A percentile compares a stretch with the other conserved stretches of the same genome.
Evolutionary conservation across 2,113 vertebrate species (phyloP).

Genomic region (Cyprinodon variegatus): DNA sequence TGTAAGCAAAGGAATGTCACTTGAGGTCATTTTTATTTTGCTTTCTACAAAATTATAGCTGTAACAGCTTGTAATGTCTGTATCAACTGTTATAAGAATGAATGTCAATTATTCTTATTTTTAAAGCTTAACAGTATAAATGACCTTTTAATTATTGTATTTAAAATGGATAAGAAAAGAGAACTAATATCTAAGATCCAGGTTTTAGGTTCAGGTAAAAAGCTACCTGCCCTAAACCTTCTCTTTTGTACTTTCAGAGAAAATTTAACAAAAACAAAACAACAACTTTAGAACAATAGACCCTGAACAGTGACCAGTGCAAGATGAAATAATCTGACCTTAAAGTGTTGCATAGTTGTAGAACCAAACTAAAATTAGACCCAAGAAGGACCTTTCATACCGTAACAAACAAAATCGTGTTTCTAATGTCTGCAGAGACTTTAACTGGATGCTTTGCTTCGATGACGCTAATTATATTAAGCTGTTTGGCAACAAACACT

Average conservation of each 20-base stretch:
- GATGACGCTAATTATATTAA: neutral
- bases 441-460: neutral
- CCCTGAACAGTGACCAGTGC: too few relatives aligned
- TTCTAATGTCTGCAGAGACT: too few relatives aligned
- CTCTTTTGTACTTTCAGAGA: too few relatives aligned
- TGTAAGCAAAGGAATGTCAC: too few relatives aligned
- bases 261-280: too few relatives aligned
- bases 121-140: neutral
- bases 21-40: neutral
- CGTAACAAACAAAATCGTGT: neutral
- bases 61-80: neutral
- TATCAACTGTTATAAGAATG: neutral
- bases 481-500: neutral
- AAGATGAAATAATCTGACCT: too few relatives aligned
- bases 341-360: too few relatives aligned
- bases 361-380: neutral
- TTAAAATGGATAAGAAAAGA: neutral
- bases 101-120: neutral
- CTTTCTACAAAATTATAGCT: neutral
- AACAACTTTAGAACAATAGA: too few relatives aligned
- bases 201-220: too few relatives aligned
- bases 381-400: neutral
- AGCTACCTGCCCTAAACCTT: neutral
- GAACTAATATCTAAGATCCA: neutral
- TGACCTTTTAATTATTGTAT: neutral